These are phyloP conservation scores for Thunnus albacares DNA, from an alignment of 2,797 vertebrate species.

Conservation along the genomic window DNA sequence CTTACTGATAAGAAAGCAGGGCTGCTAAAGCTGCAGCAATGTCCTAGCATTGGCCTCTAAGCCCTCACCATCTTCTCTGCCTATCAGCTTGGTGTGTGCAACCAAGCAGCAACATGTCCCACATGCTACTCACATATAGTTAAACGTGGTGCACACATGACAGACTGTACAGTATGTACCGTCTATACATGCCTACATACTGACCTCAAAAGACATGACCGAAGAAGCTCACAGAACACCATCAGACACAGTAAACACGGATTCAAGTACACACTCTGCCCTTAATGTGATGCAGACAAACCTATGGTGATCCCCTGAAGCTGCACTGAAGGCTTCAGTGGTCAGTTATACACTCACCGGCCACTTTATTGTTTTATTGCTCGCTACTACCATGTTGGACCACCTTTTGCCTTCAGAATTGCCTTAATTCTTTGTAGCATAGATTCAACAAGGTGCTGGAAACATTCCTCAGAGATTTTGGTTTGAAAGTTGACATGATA, in stretches of 20 bases:
- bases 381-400: too few species aligned
- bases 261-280: not conserved
- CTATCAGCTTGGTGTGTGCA: slow-evolving; percentile 33
- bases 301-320: slow-evolving; percentile 19
- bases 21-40: slow-evolving; percentile 17
- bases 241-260: not conserved
- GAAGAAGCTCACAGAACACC: not conserved
- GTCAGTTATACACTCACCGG: slow-evolving; percentile 19
- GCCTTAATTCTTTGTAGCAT: too few species aligned
- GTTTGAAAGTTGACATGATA: too few species aligned
- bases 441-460: too few species aligned
- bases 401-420: too few species aligned
- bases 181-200: slow-evolving; percentile 1
- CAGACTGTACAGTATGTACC: not conserved
- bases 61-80: slow-evolving; percentile 17
- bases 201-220: not conserved
- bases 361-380: too few species aligned
- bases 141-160: slow-evolving; percentile 12
- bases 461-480: too few species aligned
- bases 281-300: slow-evolving; percentile 28
- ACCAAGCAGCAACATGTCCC: slow-evolving; percentile 37
- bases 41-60: slow-evolving; percentile 19
- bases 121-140: slow-evolving; percentile 28
- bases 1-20: slow-evolving; percentile 20
- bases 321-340: slow-evolving; percentile 20